Evolutionary conservation across 2,797 vertebrate species (phyloP), one percentile per base, ranked within the genome.

Genomic region (Champsocephalus esox): DNA sequence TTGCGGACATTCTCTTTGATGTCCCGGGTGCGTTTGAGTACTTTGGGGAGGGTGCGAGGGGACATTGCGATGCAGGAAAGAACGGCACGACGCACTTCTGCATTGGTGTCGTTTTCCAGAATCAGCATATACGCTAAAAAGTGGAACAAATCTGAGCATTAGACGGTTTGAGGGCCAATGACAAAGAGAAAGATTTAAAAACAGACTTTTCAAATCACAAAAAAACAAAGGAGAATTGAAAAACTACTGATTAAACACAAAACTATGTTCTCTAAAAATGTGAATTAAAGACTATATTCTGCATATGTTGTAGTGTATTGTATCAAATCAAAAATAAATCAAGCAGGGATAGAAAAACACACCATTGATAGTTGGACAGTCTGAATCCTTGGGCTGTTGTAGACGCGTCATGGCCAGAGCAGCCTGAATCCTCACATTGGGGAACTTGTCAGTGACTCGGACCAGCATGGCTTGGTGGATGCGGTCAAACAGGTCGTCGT

Each of bases 341-440:
- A 14, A 1, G 3, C 1, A 32, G 5, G 28, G 2, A 62, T 8
- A 17, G 12, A 55, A 58, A 61, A 38, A 69, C 77, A 41, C 79
- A 99, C 98, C 96, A 28, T 93, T 96, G 87, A 96, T 92, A 61
- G 98, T 98, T 12, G 97, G 96, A 57, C 98, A 99, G 54, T 97
- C 93, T 0, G 93, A 91, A 78, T 99, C 95, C 73, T 90, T 95
- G 28, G 98, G 97, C 81, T 99, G 96, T 77, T 99, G 98, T 70
- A 99, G 96, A 65, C 98, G 95, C 0, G 97, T 96, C 91, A 99
- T 93, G 34, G 98, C 97, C 84, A 98, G 87, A 24, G 97, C 96
- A 46, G 98, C 98, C 87, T 99, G 98, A 84, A 98, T 96, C 82
- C 97, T 95, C 79, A 99, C 97, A 74, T 96, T 98, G 19, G 98